phyloP scores from a whole-genome alignment of 1,140 invertebrate species.

The Archegozetes longisetosus region DNA sequence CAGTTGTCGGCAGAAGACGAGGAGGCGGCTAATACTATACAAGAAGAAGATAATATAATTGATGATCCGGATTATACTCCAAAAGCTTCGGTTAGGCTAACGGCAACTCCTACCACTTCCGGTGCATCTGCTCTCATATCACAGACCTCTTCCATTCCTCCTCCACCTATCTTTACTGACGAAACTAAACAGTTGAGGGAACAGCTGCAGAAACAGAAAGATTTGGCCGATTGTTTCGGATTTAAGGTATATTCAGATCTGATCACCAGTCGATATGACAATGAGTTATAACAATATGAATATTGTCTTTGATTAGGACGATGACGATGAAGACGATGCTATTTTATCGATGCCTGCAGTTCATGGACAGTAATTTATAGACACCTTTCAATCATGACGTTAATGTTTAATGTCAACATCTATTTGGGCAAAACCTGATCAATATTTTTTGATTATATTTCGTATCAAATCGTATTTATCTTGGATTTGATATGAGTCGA shows the following conservation, averaged over 20 bases:
- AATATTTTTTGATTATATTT: too few species aligned
- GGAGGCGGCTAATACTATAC: background rate
- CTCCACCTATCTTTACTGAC: background rate
- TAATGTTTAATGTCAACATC: too few species aligned
- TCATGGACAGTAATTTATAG: slow-evolving; percentile 14
- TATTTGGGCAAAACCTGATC: too few species aligned
- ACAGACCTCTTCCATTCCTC: background rate
- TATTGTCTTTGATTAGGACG: slow-evolving; percentile 1
- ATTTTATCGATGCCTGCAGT: slow-evolving; percentile 18
- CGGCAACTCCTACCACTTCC: background rate
- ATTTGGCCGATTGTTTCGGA: slow-evolving; percentile 65
- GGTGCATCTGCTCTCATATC: background rate
- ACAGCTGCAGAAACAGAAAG: slow-evolving; percentile 36
- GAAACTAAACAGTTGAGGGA: slow-evolving; percentile 3
- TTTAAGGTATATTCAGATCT: slow-evolving; percentile 49
- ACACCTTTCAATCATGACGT: too few species aligned
- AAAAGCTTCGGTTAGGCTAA: background rate
- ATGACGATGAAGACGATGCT: slow-evolving; percentile 17
- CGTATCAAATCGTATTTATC: too few species aligned
- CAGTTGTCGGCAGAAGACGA: slow-evolving; percentile 5
- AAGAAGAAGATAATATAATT: background rate
- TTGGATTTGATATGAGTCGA: too few species aligned
- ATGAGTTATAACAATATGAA: background rate
- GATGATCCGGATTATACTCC: slow-evolving; percentile 4
- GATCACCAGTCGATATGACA: background rate